Evolutionary conservation across 2,888 invertebrate genomes (phyloP).

Genomic region (Ypsolopha sequella): DNA sequence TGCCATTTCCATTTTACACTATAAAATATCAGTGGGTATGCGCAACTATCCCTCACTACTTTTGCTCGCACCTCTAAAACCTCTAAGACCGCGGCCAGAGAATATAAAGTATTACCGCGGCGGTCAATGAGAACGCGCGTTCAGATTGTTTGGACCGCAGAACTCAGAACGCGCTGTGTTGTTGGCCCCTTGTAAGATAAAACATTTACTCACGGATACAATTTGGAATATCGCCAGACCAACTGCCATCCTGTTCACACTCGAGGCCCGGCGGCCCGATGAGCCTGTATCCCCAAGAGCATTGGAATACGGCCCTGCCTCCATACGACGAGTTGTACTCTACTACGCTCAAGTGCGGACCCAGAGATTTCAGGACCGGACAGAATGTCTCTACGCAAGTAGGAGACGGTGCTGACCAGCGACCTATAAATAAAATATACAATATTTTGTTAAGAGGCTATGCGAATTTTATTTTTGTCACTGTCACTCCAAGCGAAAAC

Average conservation of each 20-base stretch:
- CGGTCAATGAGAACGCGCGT: no score
- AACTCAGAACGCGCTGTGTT: no score
- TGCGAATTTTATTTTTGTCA: no score
- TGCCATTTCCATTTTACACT: no score
- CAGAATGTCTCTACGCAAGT: slow-evolving; percentile 84
- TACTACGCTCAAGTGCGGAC: slow-evolving; percentile 79
- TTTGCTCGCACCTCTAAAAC: no score
- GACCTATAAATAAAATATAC: slow-evolving; percentile 53
- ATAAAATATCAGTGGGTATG: no score
- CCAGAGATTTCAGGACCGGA: slow-evolving; percentile 75
- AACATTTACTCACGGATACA: slow-evolving; percentile 75
- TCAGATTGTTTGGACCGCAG: no score
- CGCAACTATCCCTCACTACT: no score
- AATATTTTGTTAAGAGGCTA: background rate
- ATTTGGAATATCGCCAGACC: slow-evolving; percentile 82
- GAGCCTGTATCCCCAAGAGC: slow-evolving; percentile 86
- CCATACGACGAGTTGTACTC: slow-evolving; percentile 87
- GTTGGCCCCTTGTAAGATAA: background rate
- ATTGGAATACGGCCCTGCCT: slow-evolving; percentile 84
- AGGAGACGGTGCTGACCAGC: slow-evolving; percentile 83
- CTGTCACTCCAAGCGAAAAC: no score
- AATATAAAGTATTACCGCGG: no score
- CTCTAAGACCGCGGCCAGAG: no score
- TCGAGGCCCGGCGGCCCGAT: slow-evolving; percentile 82
- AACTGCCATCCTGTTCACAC: slow-evolving; percentile 83